phyloP scores from a whole-genome alignment of 2,888 invertebrate species.

The Synergus umbraculus region DNA sequence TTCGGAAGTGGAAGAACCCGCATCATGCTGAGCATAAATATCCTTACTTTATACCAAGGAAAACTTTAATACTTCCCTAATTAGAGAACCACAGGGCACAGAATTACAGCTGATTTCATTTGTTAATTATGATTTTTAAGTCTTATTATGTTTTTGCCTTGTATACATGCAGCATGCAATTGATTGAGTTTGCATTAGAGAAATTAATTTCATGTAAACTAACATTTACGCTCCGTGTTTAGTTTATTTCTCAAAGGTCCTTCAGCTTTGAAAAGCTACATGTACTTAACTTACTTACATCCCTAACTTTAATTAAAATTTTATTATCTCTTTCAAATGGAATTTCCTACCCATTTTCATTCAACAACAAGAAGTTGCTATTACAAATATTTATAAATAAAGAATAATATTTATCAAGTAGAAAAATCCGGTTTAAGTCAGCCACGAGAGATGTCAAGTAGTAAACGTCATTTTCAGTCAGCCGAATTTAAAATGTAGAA shows the following conservation, averaged over 20 bases:
- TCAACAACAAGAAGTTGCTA: too few relatives aligned
- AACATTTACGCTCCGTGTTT: background rate
- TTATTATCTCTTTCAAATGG: background rate
- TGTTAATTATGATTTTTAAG: background rate
- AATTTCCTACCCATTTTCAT: too few relatives aligned
- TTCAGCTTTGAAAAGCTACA: background rate
- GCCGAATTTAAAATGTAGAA: too few relatives aligned
- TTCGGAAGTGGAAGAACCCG: background rate
- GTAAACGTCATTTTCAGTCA: too few relatives aligned
- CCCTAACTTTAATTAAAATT: background rate
- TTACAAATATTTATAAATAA: background rate
- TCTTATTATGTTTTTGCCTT: background rate
- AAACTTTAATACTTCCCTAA: background rate
- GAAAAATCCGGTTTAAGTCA: background rate
- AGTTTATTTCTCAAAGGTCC: background rate
- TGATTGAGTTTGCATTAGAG: background rate
- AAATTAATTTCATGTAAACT: background rate
- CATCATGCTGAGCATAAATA: background rate
- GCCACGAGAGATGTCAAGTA: background rate
- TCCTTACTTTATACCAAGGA: background rate
- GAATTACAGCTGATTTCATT: too few relatives aligned
- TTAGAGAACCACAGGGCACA: background rate
- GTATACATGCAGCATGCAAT: background rate
- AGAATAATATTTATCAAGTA: background rate
- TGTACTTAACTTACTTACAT: too few relatives aligned